phyloP scores from a whole-genome alignment of 2,113 vertebrate species.

The Eonycteris spelaea region DNA sequence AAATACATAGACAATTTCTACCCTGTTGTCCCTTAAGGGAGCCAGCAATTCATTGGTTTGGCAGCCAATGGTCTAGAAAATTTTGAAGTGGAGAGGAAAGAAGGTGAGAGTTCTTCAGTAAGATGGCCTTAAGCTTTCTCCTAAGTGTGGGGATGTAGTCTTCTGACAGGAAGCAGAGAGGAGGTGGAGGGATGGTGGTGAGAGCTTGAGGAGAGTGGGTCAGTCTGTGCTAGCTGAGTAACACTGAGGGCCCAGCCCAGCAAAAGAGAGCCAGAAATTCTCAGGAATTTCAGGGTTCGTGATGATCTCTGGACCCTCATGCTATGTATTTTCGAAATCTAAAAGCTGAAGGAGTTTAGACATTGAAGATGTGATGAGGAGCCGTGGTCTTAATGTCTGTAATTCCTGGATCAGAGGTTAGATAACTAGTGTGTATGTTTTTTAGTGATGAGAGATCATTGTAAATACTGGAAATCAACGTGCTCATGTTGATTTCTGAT shows the following conservation, averaged over 20 bases:
- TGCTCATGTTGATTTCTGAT: not conserved
- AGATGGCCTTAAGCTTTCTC: not conserved
- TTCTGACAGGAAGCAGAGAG: not conserved
- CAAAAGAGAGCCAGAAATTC: not conserved
- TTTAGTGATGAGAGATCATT: not conserved
- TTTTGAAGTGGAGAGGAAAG: not conserved
- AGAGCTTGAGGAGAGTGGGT: not conserved
- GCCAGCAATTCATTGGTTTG: not conserved
- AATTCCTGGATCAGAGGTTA: not conserved
- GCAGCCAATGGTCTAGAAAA: not conserved
- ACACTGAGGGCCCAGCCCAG: not conserved
- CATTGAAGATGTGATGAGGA: not conserved
- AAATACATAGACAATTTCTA: not conserved
- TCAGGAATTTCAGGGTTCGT: not conserved
- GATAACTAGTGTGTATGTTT: not conserved
- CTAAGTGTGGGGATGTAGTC: not conserved
- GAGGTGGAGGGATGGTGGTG: not conserved
- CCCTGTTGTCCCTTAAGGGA: not conserved
- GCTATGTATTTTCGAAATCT: not conserved
- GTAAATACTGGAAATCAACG: not conserved
- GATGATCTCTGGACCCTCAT: not conserved
- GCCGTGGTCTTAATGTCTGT: not conserved
- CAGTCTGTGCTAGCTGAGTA: not conserved
- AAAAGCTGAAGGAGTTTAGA: not conserved
- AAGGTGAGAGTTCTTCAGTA: not conserved